Base-by-base conservation (phyloP, 2,113 vertebrate species). In the Columba janthina region DNA sequence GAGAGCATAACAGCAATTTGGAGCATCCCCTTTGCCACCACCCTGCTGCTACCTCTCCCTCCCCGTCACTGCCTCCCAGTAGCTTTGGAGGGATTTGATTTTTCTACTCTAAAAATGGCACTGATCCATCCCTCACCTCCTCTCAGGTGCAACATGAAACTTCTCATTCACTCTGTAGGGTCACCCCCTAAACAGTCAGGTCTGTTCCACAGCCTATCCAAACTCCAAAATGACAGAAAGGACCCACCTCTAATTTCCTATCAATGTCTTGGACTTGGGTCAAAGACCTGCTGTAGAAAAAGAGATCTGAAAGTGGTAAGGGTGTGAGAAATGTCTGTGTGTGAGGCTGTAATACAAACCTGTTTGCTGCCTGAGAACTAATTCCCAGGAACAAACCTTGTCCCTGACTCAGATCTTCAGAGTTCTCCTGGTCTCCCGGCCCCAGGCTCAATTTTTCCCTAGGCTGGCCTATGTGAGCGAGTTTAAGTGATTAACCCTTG, bases 401-500 rank as follows among this genome's bases (percentile, higher is more conserved):
- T 64, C 46, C 29, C 50, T 88, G 40, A 51, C 84, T 90, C 61
- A 46, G 44, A 29, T 42, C 69, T 81, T 36, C 60, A 71, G 4
- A 15, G 5, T 3, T n/a, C 32, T 67, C 56, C 65, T 60, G 29
- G 25, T 1, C 28, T 40, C 64, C 46, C 22, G 57, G 19, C 28
- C 26, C 67, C 4, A 21, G 38, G n/a, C 58, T 83, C 44, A 31
- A 1, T 67, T 79, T 88, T 11, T 29, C 36, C 31, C 21, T 25
- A 13, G 20, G 11, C 42, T 67, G 53, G 16, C 34, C 57, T 13
- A 11, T 12, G 36, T 5, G 36, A 65, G 26, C 36, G 58, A 57
- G 28, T 54, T 58, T 36, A 61, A 73, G 74, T 26, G 56, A 66
- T 94, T 94, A 96, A 95, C 60, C 67, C 88, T 71, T 89, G 40